phyloP scores from a whole-genome alignment of 30 jellyfish, hydroid and myxozoan genomes.

The Pelagia noctiluca region DNA sequence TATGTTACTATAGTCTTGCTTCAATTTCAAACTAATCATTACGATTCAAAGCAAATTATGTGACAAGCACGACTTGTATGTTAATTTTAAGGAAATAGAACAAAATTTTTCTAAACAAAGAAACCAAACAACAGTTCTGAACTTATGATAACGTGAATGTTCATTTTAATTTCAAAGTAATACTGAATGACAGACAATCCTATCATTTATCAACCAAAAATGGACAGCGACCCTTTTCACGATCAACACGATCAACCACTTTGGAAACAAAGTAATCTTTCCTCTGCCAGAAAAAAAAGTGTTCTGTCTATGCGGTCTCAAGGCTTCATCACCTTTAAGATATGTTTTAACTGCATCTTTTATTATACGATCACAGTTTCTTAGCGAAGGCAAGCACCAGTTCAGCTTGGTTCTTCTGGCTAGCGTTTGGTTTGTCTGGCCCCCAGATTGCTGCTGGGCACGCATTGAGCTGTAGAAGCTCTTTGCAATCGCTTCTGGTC shows the following conservation, averaged over 20 bases:
- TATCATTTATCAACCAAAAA: constrained; percentile 47
- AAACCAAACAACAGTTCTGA: no score
- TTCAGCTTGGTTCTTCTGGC: constrained; percentile 47
- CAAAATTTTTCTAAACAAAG: no score
- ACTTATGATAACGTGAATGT: no score
- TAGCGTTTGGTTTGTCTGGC: constrained; percentile 43
- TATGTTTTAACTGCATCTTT: constrained; percentile 33
- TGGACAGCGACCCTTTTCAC: constrained; percentile 58
- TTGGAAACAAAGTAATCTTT: constrained; percentile 22
- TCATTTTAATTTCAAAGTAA: no score
- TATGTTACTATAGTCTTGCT: no score
- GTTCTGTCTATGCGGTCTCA: constrained; percentile 40
- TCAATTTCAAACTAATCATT: no score
- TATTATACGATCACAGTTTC: constrained; percentile 29
- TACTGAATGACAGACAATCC: no score
- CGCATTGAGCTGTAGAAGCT: constrained; percentile 57
- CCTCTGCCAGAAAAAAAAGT: constrained; percentile 42
- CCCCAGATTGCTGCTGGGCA: constrained; percentile 48
- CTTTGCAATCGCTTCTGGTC: constrained; percentile 65
- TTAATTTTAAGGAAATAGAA: no score
- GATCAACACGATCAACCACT: constrained; percentile 46
- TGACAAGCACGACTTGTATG: no score
- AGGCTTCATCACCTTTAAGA: constrained; percentile 23
- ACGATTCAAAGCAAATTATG: no score
- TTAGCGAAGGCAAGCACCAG: constrained; percentile 36